Base-by-base conservation (phyloP, 2,113 vertebrate species). In the Nanorana parkeri region DNA sequence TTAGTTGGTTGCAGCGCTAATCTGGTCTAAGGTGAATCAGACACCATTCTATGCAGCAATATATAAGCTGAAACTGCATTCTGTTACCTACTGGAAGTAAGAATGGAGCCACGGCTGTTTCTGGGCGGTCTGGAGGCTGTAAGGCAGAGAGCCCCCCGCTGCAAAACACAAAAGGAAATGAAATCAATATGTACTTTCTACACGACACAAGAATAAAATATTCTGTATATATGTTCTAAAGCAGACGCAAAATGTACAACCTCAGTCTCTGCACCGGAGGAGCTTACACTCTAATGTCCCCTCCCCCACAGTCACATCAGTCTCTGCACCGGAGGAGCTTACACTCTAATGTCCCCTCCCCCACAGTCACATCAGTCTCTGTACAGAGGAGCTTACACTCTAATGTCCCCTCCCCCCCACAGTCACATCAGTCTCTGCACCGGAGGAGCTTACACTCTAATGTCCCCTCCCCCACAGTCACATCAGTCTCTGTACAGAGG, bases 91-190 rank as follows among this genome's bases (percentile, higher is more conserved):
- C 97, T 98, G 95, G 86, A 99, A 98, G 88, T 94, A 98, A n/a
- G 96, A 92, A 87, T 98, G 95, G 8, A 99, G 93, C 97, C 98
- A 99, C 6, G 92, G 89, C 86, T 99, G 98, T 76, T 96, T 98
- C 87, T 98, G 96, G 15, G 98, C 97, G 0, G 97, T 99, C 91
- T 98, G 97, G 86, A 98, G 91, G 85, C 97, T 94, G 88, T 99
- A 99, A 0, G 98, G 97, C 84, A 99, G 94, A 1, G 97, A 99
- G 19, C 96, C 97, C 20, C 98, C 98, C 78, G 97, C 98, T 99
- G 88, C 4, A 60, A 84, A 78, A 84, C 24, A 86, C 83, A 84
- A 17, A n/a, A 23, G 80, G 17, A 16, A 60, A 19, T 21, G 36
- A 66, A 41, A 28, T 47, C 11, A 13, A 47, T 36, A 47, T 6